Percentiles rank a stretch among this genome's conserved stretches.
phyloP scores from a whole-genome alignment of 2,888 invertebrate genomes.

The Drosophila acutilabella region DNA sequence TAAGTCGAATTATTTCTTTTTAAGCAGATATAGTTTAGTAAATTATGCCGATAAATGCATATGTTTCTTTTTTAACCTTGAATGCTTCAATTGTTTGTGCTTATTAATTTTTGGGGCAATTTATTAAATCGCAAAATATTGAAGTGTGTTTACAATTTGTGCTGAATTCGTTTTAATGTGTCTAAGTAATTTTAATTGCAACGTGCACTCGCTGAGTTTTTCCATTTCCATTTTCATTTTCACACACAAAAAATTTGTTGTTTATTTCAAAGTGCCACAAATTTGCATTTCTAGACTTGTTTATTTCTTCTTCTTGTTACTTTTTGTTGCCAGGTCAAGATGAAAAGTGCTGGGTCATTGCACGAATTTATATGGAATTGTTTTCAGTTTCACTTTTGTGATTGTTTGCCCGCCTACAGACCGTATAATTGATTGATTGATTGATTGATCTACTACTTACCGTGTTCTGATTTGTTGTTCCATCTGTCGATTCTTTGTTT shows the following conservation, averaged over 20 bases:
- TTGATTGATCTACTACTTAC: conserved; percentile 64
- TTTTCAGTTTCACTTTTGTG: conserved; percentile 9
- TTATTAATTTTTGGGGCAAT: conserved; percentile 12
- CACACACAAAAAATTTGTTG: conserved; percentile 12
- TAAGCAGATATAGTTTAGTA: neutral
- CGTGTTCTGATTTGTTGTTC: conserved; percentile 70
- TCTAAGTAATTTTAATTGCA: conserved; percentile 47
- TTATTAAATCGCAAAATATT: neutral
- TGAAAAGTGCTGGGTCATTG: conserved; percentile 14
- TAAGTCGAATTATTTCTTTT: too few species aligned
- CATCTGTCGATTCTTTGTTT: conserved; percentile 70
- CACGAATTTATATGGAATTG: neutral
- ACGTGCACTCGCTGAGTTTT: conserved; percentile 40
- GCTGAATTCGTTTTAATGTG: conserved; percentile 2
- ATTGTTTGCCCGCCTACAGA: conserved; percentile 16
- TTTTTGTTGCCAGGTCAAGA: neutral
- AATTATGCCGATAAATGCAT: conserved; percentile 49
- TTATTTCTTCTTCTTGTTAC: neutral
- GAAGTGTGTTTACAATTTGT: conserved; percentile 34
- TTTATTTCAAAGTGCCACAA: conserved; percentile 13
- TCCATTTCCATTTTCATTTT: conserved; percentile 24
- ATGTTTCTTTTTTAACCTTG: conserved; percentile 65
- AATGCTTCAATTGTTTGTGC: conserved; percentile 39
- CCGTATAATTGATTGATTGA: neutral
- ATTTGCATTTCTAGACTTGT: conserved; percentile 13